Conservation (phyloP, 2,888 invertebrate species). For the Mesochorus sp. region DNA sequence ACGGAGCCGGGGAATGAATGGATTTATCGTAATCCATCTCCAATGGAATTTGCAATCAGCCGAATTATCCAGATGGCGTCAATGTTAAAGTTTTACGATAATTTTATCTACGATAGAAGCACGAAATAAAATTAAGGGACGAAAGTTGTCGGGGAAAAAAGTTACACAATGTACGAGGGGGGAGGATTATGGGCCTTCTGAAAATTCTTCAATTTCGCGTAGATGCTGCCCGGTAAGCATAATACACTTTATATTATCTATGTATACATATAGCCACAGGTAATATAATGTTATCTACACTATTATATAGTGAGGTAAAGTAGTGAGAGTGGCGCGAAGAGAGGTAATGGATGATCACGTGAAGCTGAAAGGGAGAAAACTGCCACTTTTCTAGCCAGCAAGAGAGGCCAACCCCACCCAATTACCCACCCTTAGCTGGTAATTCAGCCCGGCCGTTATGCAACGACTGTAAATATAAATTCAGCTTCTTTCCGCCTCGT, state of each 20-base stretch:
- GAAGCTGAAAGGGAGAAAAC: constrained; percentile 33
- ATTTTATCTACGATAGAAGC: no score
- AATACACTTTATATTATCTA: constrained; percentile 30
- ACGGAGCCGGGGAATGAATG: no score
- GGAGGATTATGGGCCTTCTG: constrained; percentile 18
- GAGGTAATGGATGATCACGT: constrained; percentile 58
- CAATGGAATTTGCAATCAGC: no score
- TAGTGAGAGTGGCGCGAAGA: constrained; percentile 45
- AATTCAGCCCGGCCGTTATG: constrained; percentile 48
- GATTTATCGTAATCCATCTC: no score
- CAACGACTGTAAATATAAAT: constrained; percentile 60
- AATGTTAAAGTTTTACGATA: no score
- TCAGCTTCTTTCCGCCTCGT: constrained; percentile 46
- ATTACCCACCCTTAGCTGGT: constrained; percentile 56
- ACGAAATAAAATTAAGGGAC: not conserved
- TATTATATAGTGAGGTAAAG: constrained; percentile 22
- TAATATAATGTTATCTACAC: constrained; percentile 40
- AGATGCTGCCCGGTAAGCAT: constrained; percentile 23
- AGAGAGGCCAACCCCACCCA: constrained; percentile 39
- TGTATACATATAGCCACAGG: constrained; percentile 7
- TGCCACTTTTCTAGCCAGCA: constrained; percentile 28
- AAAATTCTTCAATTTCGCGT: constrained; percentile 22
- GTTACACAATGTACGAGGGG: constrained; percentile 6
- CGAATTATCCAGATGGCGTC: no score
- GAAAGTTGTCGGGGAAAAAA: constrained; percentile 33